Evolutionary conservation across 2,888 invertebrate species (phyloP), one percentile per base, ranked within the genome.

Genomic region (Linnaemya vulpina): DNA sequence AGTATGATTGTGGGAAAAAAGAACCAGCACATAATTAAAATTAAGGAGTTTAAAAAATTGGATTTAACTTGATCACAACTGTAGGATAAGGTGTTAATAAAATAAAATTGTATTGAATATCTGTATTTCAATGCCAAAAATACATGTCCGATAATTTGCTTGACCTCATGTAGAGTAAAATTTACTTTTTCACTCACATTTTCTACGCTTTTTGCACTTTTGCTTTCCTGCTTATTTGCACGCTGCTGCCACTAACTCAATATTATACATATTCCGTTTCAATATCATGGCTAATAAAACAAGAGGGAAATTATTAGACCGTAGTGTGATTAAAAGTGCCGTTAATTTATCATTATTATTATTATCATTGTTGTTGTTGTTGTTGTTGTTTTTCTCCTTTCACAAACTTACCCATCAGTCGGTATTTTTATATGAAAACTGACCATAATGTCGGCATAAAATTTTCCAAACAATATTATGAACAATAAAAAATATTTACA

Each of bases 241-340:
- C 17, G 65, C 25, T 49, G 38, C 40, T 58, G 13, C 73, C 46
- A 67, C 55, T 49, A 49, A 65, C 17, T 65, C 55, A 46, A 63
- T 71, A 58, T 65, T 25, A 65, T 71, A 74, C 5, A 5, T 71
- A 74, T 76, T 76, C 58, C 43, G 55, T 65, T 82, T 82, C 82
- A 82, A 71, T 82, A 71, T 77, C 71, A 82, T 71, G 70, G 76
- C 71, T 77, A 77, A 73, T 77, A 76, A 55, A 55, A 76, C 25
- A 22, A 68, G 74, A 30, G 74, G 46, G 5, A 65, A 76, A 82
- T 82, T 82, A 83, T 83, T 83, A 77, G 82, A 83, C 76, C 76
- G 65, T 77, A 51, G 70, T 77, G 63, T 65, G 51, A 70, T 75
- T 81, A 75, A 81, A 70, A 83, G 65, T 55, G 35, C 82, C 65